Evolutionary conservation across 2,888 invertebrate genomes (phyloP).

Genomic region (Drosophila multiciliata): DNA sequence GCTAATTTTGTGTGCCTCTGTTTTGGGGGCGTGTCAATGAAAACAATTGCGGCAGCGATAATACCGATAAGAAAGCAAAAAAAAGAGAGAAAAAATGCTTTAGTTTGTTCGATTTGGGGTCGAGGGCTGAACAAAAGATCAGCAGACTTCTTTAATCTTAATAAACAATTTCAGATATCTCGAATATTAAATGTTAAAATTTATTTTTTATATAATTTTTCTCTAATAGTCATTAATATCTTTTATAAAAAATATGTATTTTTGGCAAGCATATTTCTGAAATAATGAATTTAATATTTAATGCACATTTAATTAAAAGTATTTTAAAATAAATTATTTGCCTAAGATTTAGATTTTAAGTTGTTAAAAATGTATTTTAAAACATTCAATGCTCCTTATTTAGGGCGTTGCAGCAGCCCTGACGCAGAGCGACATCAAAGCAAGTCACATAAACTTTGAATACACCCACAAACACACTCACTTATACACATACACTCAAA

Average conservation of each 20-base stretch:
- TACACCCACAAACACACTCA: slow-evolving; percentile 20
- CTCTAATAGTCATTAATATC: too few species aligned
- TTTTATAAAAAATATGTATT: neutral
- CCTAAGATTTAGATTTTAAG: neutral
- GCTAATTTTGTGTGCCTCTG: slow-evolving; percentile 44
- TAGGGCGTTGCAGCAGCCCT: slow-evolving; percentile 28
- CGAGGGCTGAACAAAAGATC: slow-evolving; percentile 36
- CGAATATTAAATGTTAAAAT: neutral
- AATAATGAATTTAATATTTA: neutral
- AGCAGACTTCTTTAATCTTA: neutral
- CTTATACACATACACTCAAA: slow-evolving; percentile 1
- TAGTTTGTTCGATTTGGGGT: slow-evolving; percentile 19
- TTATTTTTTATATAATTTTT: neutral
- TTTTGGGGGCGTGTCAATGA: slow-evolving; percentile 82
- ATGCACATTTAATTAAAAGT: neutral
- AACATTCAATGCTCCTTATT: neutral
- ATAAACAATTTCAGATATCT: neutral
- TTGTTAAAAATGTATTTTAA: too few species aligned
- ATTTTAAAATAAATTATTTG: neutral
- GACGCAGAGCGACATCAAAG: slow-evolving; percentile 28
- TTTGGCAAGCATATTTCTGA: neutral
- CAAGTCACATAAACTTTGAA: slow-evolving; percentile 37
- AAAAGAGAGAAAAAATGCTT: slow-evolving; percentile 24
- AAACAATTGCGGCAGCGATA: slow-evolving; percentile 80
- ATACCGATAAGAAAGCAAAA: slow-evolving; percentile 60